These are phyloP conservation scores for Marisa cornuarietis DNA, from an alignment of 1,140 invertebrate genomes.

Conservation along the genomic window DNA sequence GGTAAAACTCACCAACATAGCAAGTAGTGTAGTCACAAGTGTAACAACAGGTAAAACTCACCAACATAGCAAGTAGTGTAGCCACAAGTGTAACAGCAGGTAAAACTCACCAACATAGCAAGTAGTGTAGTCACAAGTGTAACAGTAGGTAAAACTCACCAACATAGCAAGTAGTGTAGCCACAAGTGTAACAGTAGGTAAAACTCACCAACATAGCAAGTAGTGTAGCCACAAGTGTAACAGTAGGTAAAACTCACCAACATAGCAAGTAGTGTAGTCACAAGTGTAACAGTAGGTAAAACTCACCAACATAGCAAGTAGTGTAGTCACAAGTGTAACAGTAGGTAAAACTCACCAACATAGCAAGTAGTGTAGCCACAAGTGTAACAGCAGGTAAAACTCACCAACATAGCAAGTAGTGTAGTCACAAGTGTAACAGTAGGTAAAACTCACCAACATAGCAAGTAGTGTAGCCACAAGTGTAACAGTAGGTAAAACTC, in stretches of 20 bases:
- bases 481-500: constrained; percentile 75
- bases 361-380: constrained; percentile 77
- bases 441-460: constrained; percentile 73
- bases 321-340: not conserved
- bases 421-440: not conserved
- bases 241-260: constrained; percentile 67
- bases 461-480: constrained; percentile 79
- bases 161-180: constrained; percentile 81
- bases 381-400: constrained; percentile 79
- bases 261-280: constrained; percentile 80
- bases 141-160: constrained; percentile 62
- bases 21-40: not conserved
- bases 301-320: not conserved
- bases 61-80: constrained; percentile 80
- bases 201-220: not conserved
- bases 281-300: constrained; percentile 79
- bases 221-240: not conserved
- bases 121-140: not conserved
- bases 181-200: constrained; percentile 80
- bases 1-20: constrained; percentile 67
- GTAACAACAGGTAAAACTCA: constrained; percentile 56
- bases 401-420: not conserved
- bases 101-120: not conserved
- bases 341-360: constrained; percentile 71
- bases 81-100: constrained; percentile 82